Conservation (phyloP, 1,140 invertebrate species). For the Cyclargus thomasi region DNA sequence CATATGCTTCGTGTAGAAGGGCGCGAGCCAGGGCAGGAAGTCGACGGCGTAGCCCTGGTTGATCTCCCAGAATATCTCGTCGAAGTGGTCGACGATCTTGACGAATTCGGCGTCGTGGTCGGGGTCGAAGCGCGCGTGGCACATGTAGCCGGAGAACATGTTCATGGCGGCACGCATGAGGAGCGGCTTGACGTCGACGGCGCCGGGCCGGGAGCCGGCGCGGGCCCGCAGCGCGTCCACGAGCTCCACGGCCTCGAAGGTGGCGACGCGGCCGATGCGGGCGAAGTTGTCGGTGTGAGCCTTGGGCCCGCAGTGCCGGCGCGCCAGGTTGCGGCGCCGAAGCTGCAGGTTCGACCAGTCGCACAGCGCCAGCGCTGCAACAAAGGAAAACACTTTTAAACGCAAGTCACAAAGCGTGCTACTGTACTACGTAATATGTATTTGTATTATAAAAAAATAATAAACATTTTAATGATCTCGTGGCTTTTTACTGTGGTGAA, state of each 20-base stretch:
- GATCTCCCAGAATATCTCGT: conserved; percentile 92
- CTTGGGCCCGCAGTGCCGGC: conserved; percentile 85
- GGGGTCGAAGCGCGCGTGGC: conserved; percentile 82
- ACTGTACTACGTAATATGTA: too few relatives aligned
- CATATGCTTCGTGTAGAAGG: conserved; percentile 83
- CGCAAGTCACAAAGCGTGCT: too few relatives aligned
- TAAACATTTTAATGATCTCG: background rate
- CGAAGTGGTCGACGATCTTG: conserved; percentile 83
- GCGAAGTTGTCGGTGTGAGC: conserved; percentile 82
- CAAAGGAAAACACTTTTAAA: conserved; percentile 34
- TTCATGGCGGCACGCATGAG: conserved; percentile 85
- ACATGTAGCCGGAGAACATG: conserved; percentile 91
- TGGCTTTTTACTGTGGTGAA: too few relatives aligned
- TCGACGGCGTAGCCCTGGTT: conserved; percentile 92
- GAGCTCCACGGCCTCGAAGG: conserved; percentile 77
- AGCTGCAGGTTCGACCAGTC: conserved; percentile 90
- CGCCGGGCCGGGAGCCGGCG: conserved; percentile 40
- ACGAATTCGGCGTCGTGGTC: conserved; percentile 81
- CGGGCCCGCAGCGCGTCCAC: conserved; percentile 72
- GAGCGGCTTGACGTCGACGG: conserved; percentile 67
- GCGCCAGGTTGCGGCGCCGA: conserved; percentile 83
- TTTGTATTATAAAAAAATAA: background rate
- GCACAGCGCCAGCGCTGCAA: conserved; percentile 88
- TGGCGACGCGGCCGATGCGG: conserved; percentile 79
- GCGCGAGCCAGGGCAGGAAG: conserved; percentile 89